phyloP scores from a whole-genome alignment of 2,113 vertebrate species.

The Nymphicus hollandicus region DNA sequence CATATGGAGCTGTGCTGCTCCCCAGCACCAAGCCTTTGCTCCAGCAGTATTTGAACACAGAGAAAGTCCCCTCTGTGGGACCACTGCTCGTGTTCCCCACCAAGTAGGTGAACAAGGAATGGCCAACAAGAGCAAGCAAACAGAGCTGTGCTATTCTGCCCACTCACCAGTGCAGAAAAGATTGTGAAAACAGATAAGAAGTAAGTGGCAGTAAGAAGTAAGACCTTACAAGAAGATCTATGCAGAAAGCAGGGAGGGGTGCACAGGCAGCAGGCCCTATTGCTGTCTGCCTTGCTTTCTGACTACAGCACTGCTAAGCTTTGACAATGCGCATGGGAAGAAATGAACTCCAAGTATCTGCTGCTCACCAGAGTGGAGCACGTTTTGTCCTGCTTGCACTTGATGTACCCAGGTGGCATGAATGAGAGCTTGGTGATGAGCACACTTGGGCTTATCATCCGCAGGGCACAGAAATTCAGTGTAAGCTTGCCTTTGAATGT shows the following conservation, averaged over 20 bases:
- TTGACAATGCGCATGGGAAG: background rate
- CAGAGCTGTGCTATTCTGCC: background rate
- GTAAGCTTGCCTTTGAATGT: background rate
- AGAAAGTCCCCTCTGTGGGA: background rate
- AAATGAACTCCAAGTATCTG: background rate
- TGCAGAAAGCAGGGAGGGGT: background rate
- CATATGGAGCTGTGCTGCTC: background rate
- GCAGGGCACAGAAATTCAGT: background rate
- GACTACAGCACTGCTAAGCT: background rate
- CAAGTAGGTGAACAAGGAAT: background rate
- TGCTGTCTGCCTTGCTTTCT: background rate
- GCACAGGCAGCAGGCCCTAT: background rate
- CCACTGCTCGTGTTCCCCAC: background rate
- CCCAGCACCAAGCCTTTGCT: background rate
- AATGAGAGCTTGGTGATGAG: background rate
- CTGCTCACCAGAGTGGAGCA: background rate
- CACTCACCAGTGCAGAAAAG: background rate
- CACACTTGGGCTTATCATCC: background rate
- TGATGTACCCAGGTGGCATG: background rate
- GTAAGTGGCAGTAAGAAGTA: background rate
- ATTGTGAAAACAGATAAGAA: background rate
- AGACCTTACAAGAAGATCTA: background rate
- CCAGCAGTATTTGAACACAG: background rate
- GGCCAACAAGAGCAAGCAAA: background rate
- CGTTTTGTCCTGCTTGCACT: fast-evolving